These are phyloP conservation scores for Galaxea fascicularis DNA, from an alignment of 92 coral and sea anemone genomes.

Conservation along the genomic window DNA sequence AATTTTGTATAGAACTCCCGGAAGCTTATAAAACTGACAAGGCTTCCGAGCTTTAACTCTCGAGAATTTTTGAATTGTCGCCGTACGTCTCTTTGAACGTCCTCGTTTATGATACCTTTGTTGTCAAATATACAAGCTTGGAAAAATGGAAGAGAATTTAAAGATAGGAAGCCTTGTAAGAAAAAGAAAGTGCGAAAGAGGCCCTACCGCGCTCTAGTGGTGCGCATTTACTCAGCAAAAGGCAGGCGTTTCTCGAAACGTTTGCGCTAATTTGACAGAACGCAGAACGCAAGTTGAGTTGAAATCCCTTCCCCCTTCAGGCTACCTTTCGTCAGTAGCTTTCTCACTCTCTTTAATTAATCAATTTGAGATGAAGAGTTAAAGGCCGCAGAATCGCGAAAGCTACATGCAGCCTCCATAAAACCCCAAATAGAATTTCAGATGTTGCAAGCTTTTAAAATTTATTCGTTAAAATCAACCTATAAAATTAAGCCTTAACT, in stretches of 20 bases:
- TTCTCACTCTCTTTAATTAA: neutral
- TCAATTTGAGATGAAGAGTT: neutral
- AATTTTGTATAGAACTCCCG: neutral
- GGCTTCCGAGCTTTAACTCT: slow-evolving; percentile 62
- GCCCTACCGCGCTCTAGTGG: neutral
- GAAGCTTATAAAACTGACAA: slow-evolving; percentile 56
- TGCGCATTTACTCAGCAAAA: neutral
- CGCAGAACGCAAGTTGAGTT: neutral
- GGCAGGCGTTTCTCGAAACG: neutral
- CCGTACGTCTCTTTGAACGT: slow-evolving; percentile 49
- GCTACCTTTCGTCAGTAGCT: neutral
- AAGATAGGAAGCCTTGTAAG: slow-evolving; percentile 84
- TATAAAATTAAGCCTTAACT: slow-evolving; percentile 22
- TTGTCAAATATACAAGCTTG: slow-evolving; percentile 79
- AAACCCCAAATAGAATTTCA: neutral
- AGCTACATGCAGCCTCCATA: neutral
- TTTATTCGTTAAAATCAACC: slow-evolving; percentile 57
- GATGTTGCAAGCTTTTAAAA: neutral
- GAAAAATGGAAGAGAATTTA: slow-evolving; percentile 43
- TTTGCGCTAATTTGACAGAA: neutral
- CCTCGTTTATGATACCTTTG: slow-evolving; percentile 5
- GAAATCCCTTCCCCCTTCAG: neutral
- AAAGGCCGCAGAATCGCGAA: neutral
- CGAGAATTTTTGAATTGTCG: slow-evolving; percentile 19
- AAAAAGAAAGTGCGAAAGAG: neutral